Percentiles rank a stretch among this genome's conserved stretches.
These are phyloP conservation scores for Cyprichromis sp. DNA, from an alignment of 2,113 vertebrate species.

Conservation along the genomic window DNA sequence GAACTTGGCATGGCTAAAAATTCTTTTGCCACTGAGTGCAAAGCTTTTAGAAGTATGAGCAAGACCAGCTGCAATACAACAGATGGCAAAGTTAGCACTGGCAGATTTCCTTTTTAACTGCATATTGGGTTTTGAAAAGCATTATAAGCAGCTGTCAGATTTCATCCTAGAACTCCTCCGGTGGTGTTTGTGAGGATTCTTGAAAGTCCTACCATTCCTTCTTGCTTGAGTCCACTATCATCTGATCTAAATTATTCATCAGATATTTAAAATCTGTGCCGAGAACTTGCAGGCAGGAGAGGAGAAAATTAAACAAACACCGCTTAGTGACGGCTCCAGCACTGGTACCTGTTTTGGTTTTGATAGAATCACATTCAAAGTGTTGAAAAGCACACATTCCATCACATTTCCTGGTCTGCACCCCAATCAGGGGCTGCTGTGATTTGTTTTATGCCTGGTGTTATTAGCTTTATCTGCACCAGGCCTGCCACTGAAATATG, in stretches of 20 bases:
- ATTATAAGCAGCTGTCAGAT: neutral
- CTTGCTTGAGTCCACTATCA: neutral
- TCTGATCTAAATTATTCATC: slow-evolving; percentile 6
- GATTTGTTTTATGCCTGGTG: slow-evolving; percentile 52
- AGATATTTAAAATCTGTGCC: neutral
- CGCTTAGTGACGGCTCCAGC: neutral
- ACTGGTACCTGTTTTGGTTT: slow-evolving; percentile 59
- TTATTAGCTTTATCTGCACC: slow-evolving; percentile 66
- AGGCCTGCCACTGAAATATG: slow-evolving; percentile 69
- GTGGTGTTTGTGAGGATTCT: neutral
- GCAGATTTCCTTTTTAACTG: neutral
- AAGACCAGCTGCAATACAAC: neutral
- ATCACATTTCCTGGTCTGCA: slow-evolving; percentile 53
- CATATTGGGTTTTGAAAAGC: neutral
- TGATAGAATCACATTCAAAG: slow-evolving; percentile 54
- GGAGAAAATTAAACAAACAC: neutral
- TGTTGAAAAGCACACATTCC: slow-evolving; percentile 72
- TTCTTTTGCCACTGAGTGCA: neutral
- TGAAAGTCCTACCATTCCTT: neutral
- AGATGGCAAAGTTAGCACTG: neutral
- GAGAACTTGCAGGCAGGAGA: neutral
- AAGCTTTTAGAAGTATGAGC: neutral
- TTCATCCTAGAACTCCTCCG: neutral
- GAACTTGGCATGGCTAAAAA: neutral
- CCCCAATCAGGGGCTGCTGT: slow-evolving; percentile 34